Base-by-base conservation (phyloP, 2,113 vertebrate species). In the Channa argus region DNA sequence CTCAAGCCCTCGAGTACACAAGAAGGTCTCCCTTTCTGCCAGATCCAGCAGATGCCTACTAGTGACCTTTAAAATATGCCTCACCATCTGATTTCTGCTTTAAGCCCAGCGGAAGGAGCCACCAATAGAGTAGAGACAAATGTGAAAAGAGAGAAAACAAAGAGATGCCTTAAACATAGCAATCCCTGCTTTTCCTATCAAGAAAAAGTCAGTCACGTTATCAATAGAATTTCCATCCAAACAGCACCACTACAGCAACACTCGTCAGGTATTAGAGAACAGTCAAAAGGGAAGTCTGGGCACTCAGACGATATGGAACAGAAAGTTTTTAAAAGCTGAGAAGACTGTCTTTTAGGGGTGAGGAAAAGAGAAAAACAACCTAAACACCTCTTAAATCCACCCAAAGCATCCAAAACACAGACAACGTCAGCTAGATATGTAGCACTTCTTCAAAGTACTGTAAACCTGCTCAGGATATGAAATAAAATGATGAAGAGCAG, bases 41-140 rank as follows among this genome's bases (percentile, higher is more conserved):
- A 88, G 82, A 69, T 87, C 66, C 71, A 86, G 71, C 90, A 87
- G 89, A 88, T 82, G 77, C 74, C 80, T 71, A 72, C 77, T 75
- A 39, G 68, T 92, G 92, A 91, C 90, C 92, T 93, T 93, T 91
- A 91, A 83, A 91, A 92, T 86, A 87, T 82, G 89, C 82, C 82
- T 89, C 87, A 69, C 86, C 88, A 79, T 89, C 87, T 89, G 89
- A 93, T 80, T 88, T 89, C 58, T 76, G 58, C 64, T 89, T 85
- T 64, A 83, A 89, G 71, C 68, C 59, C 13, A 58, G 63, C 63
- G 33, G 53, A 37, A 55, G 54, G 74, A 75, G 39, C 36, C 41
- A 81, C 33, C n/a, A 71, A 56, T 12, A 50, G 39, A 63, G 58
- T 41, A 51, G 6, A 72, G 56, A 62, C 50, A 39, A 63, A 58